These are phyloP conservation scores for Diplolepis rosae DNA, from an alignment of 2,888 invertebrate genomes.

Conservation along the genomic window DNA sequence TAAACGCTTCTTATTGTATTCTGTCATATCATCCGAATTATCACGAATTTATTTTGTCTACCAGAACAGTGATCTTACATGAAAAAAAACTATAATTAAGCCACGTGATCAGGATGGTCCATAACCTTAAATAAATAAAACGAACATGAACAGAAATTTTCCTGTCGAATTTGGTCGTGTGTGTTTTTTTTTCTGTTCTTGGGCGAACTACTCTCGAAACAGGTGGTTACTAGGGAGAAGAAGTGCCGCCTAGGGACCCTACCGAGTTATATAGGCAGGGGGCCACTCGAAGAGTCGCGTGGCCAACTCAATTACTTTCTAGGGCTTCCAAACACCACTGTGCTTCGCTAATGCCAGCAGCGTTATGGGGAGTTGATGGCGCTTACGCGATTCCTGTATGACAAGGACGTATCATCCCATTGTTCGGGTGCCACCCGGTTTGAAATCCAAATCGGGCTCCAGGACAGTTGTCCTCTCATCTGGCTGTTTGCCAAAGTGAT, in stretches of 20 bases:
- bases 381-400: slow-evolving; percentile 25
- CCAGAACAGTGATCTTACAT: no score
- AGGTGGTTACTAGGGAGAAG: slow-evolving; percentile 69
- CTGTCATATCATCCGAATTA: no score
- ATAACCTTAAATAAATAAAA: not conserved
- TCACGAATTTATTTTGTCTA: no score
- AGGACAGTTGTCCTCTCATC: slow-evolving; percentile 51
- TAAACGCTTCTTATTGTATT: no score
- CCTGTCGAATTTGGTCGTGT: not conserved
- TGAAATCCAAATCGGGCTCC: slow-evolving; percentile 22
- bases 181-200: slow-evolving; percentile 17
- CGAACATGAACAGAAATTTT: not conserved
- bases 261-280: slow-evolving; percentile 56
- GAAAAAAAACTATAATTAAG: no score
- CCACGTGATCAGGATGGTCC: no score
- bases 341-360: slow-evolving; percentile 53
- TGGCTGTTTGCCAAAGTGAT: slow-evolving; percentile 33
- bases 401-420: slow-evolving; percentile 51
- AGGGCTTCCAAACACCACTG: slow-evolving; percentile 63
- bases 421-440: slow-evolving; percentile 44
- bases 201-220: slow-evolving; percentile 62
- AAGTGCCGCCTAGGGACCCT: slow-evolving; percentile 55
- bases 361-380: slow-evolving; percentile 42
- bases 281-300: slow-evolving; percentile 72
- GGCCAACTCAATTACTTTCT: slow-evolving; percentile 73